Evolutionary conservation across 2,797 vertebrate genomes (phyloP), one percentile per base, ranked within the genome.

Genomic region (Lepilemur septentrionalis): DNA sequence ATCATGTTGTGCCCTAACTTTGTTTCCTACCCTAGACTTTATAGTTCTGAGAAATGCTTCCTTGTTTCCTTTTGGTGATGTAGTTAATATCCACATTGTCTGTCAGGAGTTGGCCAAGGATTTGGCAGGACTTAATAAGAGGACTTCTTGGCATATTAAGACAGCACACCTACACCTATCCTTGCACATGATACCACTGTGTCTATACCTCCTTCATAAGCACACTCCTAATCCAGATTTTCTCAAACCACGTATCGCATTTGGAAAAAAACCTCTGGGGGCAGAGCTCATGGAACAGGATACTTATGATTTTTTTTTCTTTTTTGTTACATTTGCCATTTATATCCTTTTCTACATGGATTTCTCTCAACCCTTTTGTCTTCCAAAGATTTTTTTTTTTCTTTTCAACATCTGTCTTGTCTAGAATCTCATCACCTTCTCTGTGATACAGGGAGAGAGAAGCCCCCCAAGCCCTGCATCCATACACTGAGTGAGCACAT

Each of bases 71-170:
- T 38, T 32, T 70, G n/a, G 30, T 75, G 57, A 92, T 92, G 55
- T 32, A 48, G 41, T 65, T 79, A 50, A 67, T 11, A 35, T 78
- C 30, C 78, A 72, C 22, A 22, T 17, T 48, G 69, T 88, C 72
- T 76, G 13, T 84, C 43, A 90, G 48, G 22, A 72, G 55, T 22
- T 65, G 35, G 30, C 61, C 46, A 76, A 48, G n/a, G 32, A 59
- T 86, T 86, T 83, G 38, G 57, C n/a, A 87, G 83, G 57, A 80
- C 12, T 95, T 92, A 32, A 59, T 32, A 87, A 76, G 76, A 75
- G 59, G 32, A 25, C 46, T 97, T 81, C 65, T 61, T 80, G 70
- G 46, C 30, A 67, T 70, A 59, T 63, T 46, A 89, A 89, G 73
- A 84, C 0, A 43, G 52, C 20, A 30, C 9, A 55, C 20, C 28